Percentiles rank a stretch among this genome's conserved stretches.
These are phyloP conservation scores for Cyclina sinensis DNA, from an alignment of 1,140 invertebrate species.

Conservation along the genomic window DNA sequence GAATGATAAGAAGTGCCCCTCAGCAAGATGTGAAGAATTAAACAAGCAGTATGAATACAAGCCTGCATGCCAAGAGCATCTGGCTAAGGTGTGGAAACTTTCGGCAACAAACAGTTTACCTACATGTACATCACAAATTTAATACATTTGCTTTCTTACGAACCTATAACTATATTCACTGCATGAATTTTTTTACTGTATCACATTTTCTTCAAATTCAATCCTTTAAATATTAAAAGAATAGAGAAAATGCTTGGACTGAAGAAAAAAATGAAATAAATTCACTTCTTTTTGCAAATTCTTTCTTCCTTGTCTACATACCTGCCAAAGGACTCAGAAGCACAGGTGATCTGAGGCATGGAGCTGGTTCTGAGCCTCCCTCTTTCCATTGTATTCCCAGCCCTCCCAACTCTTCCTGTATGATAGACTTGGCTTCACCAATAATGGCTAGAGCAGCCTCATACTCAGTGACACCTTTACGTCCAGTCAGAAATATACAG, in stretches of 20 bases:
- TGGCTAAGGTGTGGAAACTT: no score
- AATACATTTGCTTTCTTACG: no score
- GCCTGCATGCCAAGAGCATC: no score
- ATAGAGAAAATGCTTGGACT: neutral
- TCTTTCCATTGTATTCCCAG: conserved; percentile 80
- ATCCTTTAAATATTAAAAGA: neutral
- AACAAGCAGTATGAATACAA: no score
- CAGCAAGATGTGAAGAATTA: no score
- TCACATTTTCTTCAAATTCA: neutral
- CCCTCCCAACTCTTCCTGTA: conserved; percentile 83
- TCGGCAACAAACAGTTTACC: no score
- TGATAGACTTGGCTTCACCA: conserved; percentile 90
- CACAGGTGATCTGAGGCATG: conserved; percentile 42
- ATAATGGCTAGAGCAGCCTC: conserved; percentile 94
- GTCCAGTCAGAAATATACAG: conserved; percentile 93
- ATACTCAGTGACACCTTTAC: conserved; percentile 92
- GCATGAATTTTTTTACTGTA: neutral
- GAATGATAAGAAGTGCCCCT: no score
- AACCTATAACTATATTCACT: no score
- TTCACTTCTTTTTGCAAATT: no score
- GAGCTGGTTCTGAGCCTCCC: neutral
- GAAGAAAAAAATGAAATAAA: no score
- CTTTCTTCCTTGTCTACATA: neutral
- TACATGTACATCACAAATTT: no score
- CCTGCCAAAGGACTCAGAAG: conserved; percentile 56